Conservation (phyloP, 2,797 vertebrate species). For the Neosalanx taihuensis region DNA sequence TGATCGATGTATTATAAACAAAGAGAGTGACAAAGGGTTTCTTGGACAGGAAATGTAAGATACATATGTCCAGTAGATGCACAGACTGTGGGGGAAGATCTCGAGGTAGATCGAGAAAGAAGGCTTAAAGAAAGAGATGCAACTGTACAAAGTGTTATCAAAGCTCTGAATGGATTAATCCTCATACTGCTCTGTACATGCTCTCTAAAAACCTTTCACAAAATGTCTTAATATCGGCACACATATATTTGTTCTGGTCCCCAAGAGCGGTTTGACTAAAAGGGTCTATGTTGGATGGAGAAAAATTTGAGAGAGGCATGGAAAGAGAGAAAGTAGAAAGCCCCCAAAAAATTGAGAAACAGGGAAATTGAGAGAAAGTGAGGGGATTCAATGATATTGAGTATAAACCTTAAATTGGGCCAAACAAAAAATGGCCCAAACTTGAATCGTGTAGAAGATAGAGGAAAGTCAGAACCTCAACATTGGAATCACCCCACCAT, state of each 20-base stretch:
- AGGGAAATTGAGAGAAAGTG: conserved; percentile 22
- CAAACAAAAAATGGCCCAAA: conserved; percentile 20
- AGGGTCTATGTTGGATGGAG: neutral
- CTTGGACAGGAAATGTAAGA: neutral
- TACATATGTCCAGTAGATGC: no score
- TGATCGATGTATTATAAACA: neutral
- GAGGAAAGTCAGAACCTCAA: conserved; percentile 19
- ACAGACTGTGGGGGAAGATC: neutral
- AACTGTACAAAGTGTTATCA: neutral
- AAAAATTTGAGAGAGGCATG: neutral
- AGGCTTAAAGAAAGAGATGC: neutral
- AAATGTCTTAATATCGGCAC: neutral
- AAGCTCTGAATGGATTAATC: neutral
- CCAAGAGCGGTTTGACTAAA: neutral
- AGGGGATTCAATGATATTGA: conserved; percentile 7
- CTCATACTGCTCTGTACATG: neutral
- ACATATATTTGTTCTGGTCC: neutral
- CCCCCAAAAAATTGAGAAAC: neutral
- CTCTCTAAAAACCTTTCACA: neutral
- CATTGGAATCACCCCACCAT: conserved; percentile 9
- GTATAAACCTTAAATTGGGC: conserved; percentile 31
- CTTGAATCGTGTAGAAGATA: conserved; percentile 22
- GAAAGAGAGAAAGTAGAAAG: neutral
- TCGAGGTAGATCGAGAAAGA: neutral
- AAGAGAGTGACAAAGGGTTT: neutral